Percentiles rank a stretch among this genome's conserved stretches.
These are phyloP conservation scores for Chironomus tentans DNA, from an alignment of 2,888 invertebrate genomes.

Conservation along the genomic window DNA sequence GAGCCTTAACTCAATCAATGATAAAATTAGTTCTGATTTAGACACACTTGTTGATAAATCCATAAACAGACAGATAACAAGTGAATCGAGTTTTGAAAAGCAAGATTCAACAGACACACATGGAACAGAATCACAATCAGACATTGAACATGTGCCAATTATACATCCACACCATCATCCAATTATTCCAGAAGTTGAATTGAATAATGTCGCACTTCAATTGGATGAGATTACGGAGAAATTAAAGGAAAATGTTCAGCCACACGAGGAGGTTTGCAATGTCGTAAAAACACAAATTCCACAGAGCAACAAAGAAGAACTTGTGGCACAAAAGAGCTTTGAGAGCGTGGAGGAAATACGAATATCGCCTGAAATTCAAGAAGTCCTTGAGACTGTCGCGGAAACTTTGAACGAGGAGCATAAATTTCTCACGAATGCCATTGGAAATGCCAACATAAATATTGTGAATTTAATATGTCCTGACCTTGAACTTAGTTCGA, in stretches of 20 bases:
- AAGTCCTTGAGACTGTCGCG: constrained; percentile 24
- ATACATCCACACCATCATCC: background rate
- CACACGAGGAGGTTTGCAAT: constrained; percentile 6
- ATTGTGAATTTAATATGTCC: constrained; percentile 18
- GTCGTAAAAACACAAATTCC: constrained; percentile 23
- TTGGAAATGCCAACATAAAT: constrained; percentile 12
- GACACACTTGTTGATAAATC: too few relatives aligned
- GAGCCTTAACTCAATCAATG: background rate
- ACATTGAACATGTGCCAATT: too few relatives aligned
- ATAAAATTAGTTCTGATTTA: background rate
- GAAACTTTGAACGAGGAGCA: constrained; percentile 15
- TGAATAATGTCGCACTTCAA: constrained; percentile 12
- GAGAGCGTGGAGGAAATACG: constrained; percentile 18
- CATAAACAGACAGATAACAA: too few relatives aligned
- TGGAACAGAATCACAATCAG: too few relatives aligned
- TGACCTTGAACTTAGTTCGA: constrained; percentile 3
- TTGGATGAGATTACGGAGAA: constrained; percentile 22
- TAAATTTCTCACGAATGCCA: constrained; percentile 10
- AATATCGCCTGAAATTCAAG: constrained; percentile 25
- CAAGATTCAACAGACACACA: background rate
- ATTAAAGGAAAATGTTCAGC: background rate
- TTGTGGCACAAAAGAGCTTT: constrained; percentile 16
- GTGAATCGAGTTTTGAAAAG: background rate
- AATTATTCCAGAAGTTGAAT: constrained; percentile 16
- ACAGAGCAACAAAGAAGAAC: background rate